Evolutionary conservation across 2,888 invertebrate species (phyloP).

Genomic region (Raillietiella orientalis): DNA sequence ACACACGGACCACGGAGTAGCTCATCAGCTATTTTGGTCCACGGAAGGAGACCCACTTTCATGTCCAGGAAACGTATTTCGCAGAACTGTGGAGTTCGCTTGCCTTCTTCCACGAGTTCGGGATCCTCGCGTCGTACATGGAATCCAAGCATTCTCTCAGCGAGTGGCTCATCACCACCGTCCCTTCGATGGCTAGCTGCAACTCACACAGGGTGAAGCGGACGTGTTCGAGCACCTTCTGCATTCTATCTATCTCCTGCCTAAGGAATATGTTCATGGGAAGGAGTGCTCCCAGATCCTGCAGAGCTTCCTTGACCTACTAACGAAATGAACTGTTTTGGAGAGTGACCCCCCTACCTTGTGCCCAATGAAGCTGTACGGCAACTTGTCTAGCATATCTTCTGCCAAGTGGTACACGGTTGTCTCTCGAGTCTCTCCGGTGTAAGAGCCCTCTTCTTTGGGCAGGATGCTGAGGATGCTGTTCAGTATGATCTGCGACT

Average conservation of each 20-base stretch:
- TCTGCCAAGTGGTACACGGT: conserved; percentile 69
- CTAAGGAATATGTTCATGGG: conserved; percentile 84
- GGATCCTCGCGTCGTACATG: conserved; percentile 86
- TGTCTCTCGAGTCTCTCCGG: conserved; percentile 70
- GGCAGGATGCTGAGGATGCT: conserved; percentile 90
- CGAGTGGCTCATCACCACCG: conserved; percentile 80
- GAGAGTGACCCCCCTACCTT: neutral
- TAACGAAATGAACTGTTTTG: conserved; percentile 2
- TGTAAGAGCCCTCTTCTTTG: conserved; percentile 52
- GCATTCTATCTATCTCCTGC: conserved; percentile 42
- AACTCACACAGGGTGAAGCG: conserved; percentile 49
- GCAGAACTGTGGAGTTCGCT: too few relatives aligned
- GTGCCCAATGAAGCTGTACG: conserved; percentile 13
- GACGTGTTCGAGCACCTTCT: conserved; percentile 43
- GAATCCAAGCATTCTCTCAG: conserved; percentile 62
- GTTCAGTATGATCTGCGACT: conserved; percentile 54
- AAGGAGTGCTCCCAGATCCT: conserved; percentile 61
- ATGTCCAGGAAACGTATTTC: too few relatives aligned
- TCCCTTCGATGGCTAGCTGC: conserved; percentile 81
- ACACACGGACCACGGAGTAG: too few relatives aligned
- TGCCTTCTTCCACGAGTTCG: conserved; percentile 64
- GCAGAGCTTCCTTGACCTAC: conserved; percentile 33
- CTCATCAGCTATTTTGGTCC: too few relatives aligned
- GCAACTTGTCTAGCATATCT: conserved; percentile 65
- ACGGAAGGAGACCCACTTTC: too few relatives aligned